Evolutionary conservation across 1,140 invertebrate genomes (phyloP), one percentile per base, ranked within the genome.

Genomic region (Drosophila micromelanica): DNA sequence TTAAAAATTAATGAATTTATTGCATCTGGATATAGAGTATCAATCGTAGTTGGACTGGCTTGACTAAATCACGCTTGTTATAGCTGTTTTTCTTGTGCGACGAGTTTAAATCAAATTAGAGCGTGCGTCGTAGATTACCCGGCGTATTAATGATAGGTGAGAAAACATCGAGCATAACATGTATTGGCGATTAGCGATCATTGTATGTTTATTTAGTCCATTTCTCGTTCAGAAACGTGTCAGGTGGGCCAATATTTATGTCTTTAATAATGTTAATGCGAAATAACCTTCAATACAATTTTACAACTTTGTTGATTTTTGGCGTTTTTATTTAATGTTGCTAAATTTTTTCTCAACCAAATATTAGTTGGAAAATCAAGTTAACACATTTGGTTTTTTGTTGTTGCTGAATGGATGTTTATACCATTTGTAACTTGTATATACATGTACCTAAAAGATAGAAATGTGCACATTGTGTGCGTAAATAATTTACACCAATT

Each of bases 391-490:
- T 49, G 32, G 32, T 9, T 35, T 35, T 35, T 35, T 35, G 32
- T 35, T 9, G 7, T 9, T 38, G 17, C 30, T 38, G 37, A 32
- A 38, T 59, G 32, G 32, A 35, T 40, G 27, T 27, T 27, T 27
- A 27, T 6, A 6, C 27, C 27, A 27, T 27, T 27, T 27, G 46
- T 43, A 49, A 51, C 6, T 13, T 40, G 30, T 38, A 40, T 32
- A 30, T 32, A 27, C n/a, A 12, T 30, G 15, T 12, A 38, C 55
- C 15, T 30, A 3, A 3, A 0, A 27, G 27, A 5, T 42, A 15
- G 48, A 73, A 86, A 86, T 75, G 74, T 86, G 82, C 75, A 71
- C 78, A 76, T 76, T 86, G 75, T 86, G 63, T 87, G 82, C 82
- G 49, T 76, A 65, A 76, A 60, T 48, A 86, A 78, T 87, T 87